Evolutionary conservation across 2,113 vertebrate genomes (phyloP).

Genomic region (Chionodraco myersi): DNA sequence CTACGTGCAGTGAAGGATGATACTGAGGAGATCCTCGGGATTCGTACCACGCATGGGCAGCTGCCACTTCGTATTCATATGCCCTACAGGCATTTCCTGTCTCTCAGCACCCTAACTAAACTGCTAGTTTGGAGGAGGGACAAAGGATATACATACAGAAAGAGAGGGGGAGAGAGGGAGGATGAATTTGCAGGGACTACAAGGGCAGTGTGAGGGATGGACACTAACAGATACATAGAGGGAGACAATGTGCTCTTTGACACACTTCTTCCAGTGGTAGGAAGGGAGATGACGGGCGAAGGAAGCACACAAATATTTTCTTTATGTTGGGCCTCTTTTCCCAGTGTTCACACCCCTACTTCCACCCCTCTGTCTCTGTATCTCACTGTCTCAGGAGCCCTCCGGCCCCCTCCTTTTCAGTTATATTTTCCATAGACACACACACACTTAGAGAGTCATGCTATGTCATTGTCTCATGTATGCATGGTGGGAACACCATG

Average conservation of each 20-base stretch:
- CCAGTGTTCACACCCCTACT: conserved; percentile 57
- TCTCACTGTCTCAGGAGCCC: conserved; percentile 27
- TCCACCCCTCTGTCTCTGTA: conserved; percentile 49
- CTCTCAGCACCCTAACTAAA: conserved; percentile 61
- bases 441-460: conserved; percentile 26
- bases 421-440: conserved; percentile 17
- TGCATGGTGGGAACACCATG: conserved; percentile 27
- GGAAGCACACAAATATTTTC: conserved; percentile 71
- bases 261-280: conserved; percentile 66
- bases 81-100: conserved; percentile 70
- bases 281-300: conserved; percentile 63
- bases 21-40: conserved; percentile 55
- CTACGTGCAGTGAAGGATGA: conserved; percentile 43
- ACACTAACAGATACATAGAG: conserved; percentile 64
- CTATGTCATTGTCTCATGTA: conserved; percentile 54
- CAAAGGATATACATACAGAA: conserved; percentile 32
- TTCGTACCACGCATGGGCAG: conserved; percentile 61
- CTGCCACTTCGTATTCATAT: conserved; percentile 70
- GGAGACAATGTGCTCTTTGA: conserved; percentile 76
- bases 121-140: conserved; percentile 54
- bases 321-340: conserved; percentile 58
- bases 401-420: conserved; percentile 1
- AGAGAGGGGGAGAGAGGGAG: conserved; percentile 13
- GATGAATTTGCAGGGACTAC: conserved; percentile 46
- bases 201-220: conserved; percentile 49